Conservation (phyloP, 1,140 invertebrate species). For the Trachelipus rathkii region DNA sequence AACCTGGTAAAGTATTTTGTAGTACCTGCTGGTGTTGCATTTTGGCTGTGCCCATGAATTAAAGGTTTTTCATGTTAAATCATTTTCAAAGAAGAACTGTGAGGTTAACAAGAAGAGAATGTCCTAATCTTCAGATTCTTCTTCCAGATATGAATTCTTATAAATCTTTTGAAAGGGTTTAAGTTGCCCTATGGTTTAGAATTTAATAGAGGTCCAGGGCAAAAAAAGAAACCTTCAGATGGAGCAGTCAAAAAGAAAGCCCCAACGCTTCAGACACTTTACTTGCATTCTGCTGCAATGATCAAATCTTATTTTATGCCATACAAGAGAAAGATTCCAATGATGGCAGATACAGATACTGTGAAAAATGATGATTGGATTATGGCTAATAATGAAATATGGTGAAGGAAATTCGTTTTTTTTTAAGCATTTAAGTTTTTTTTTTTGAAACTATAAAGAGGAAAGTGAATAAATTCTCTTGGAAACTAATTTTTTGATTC, state of each 20-base stretch:
- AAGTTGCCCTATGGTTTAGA: not conserved
- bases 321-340: not conserved
- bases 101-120: no score
- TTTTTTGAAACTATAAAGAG: no score
- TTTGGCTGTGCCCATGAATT: conserved; percentile 4
- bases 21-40: not conserved
- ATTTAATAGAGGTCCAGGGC: not conserved
- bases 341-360: not conserved
- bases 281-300: not conserved
- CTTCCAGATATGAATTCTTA: no score
- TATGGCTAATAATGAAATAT: conserved; percentile 11
- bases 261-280: not conserved
- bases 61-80: conserved; percentile 2
- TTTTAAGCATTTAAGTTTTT: no score
- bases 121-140: no score
- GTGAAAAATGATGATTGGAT: not conserved
- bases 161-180: not conserved
- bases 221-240: not conserved
- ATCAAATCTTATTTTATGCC: not conserved
- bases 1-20: not conserved
- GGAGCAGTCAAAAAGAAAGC: not conserved
- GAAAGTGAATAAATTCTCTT: no score
- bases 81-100: no score
- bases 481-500: no score
- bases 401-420: not conserved